Evolutionary conservation across 2,797 vertebrate species (phyloP).

Genomic region (Microtus agrestis): DNA sequence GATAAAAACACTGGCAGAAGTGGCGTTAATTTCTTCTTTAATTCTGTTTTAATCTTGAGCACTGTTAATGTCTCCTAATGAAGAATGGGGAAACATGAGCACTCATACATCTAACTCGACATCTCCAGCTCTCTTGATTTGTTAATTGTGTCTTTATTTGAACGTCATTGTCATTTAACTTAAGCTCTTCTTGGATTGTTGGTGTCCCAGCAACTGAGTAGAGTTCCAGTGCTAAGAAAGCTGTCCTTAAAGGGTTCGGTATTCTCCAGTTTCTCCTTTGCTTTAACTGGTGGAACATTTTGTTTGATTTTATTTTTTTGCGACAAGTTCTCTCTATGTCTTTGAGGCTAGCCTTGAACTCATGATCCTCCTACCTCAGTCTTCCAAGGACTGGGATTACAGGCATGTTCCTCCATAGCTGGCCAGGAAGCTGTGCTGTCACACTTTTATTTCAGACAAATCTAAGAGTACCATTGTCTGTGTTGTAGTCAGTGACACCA

Average conservation of each 20-base stretch:
- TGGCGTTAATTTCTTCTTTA: not conserved
- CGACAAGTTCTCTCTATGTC: not conserved
- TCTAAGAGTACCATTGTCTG: not conserved
- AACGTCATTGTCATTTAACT: not conserved
- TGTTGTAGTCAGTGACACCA: not conserved
- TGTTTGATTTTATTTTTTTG: not conserved
- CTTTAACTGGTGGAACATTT: not conserved
- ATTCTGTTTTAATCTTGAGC: not conserved
- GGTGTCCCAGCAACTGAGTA: too few relatives aligned
- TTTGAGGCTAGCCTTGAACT: not conserved
- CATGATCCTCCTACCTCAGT: not conserved
- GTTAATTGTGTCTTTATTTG: not conserved
- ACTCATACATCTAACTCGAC: rapidly evolving
- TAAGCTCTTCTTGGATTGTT: not conserved
- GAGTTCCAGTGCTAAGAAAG: not conserved
- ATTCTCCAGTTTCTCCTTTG: not conserved
- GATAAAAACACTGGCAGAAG: not conserved
- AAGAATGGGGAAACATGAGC: not conserved
- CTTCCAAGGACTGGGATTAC: not conserved
- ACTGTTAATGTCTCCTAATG: not conserved
- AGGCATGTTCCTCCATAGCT: not conserved
- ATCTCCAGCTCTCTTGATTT: not conserved
- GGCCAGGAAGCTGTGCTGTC: not conserved
- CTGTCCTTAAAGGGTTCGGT: not conserved
- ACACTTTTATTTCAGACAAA: not conserved